Conservation (phyloP, 2,888 invertebrate species). For the Caenorhabditis sp. region DNA sequence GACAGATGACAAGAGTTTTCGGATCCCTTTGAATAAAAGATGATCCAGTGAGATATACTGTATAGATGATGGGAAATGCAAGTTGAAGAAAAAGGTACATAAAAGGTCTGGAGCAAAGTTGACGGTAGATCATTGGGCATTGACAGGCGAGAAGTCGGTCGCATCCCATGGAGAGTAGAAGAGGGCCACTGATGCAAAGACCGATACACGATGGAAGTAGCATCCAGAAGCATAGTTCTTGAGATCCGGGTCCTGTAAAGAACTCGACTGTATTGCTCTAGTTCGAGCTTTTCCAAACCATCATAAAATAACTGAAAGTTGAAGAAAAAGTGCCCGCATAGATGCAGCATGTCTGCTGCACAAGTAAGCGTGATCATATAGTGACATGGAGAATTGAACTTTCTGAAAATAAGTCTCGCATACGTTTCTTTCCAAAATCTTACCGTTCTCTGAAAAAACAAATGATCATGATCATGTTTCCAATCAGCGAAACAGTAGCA, state of each 20-base stretch:
- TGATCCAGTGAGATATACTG: constrained; percentile 16
- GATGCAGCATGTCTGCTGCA: constrained; percentile 38
- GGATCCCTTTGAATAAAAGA: constrained; percentile 48
- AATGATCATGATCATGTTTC: constrained; percentile 47
- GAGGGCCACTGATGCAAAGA: constrained; percentile 25
- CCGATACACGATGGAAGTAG: constrained; percentile 51
- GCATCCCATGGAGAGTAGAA: constrained; percentile 46
- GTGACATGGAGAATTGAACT: constrained; percentile 52
- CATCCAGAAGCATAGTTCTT: constrained; percentile 47
- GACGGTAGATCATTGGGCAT: constrained; percentile 29
- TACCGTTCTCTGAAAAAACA: constrained; percentile 47
- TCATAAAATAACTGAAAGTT: constrained; percentile 45
- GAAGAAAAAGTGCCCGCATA: constrained; percentile 51
- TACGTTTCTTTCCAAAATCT: background rate
- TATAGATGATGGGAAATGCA: constrained; percentile 26
- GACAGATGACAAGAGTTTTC: constrained; percentile 12
- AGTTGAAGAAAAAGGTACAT: constrained; percentile 30
- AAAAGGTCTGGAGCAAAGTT: background rate
- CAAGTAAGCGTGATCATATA: constrained; percentile 50
- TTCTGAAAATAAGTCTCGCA: constrained; percentile 7
- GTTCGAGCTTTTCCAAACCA: constrained; percentile 16
- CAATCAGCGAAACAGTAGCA: constrained; percentile 32
- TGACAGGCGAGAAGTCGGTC: constrained; percentile 40
- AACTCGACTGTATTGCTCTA: too few species aligned
- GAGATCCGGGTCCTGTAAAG: constrained; percentile 27